These are phyloP conservation scores for Cirrhinus molitorella DNA, from an alignment of 2,797 vertebrate genomes.

Conservation along the genomic window DNA sequence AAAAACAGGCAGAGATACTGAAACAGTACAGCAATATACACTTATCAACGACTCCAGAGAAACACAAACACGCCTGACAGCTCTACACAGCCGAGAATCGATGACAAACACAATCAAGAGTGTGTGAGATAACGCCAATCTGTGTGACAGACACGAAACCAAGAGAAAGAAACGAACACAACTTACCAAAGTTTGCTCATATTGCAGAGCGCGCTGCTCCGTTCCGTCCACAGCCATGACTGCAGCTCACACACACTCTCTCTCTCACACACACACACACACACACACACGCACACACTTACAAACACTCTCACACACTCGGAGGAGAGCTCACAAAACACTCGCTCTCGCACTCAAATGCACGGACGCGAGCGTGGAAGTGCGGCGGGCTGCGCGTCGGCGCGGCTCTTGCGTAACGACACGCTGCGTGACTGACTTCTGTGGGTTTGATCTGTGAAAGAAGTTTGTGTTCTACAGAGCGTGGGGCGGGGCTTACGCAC, in stretches of 20 bases:
- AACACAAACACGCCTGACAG: neutral
- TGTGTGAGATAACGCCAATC: neutral
- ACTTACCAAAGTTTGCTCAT: slow-evolving; percentile 96
- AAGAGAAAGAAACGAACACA: slow-evolving; percentile 18
- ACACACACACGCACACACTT: neutral
- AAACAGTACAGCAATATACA: too few relatives aligned
- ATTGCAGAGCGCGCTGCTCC: slow-evolving; percentile 93
- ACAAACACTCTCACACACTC: neutral
- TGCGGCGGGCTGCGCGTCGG: neutral
- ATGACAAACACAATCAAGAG: neutral
- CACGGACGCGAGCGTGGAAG: neutral
- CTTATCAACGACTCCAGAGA: neutral
- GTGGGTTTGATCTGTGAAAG: neutral
- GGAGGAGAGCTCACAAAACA: slow-evolving; percentile 16
- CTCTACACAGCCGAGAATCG: neutral
- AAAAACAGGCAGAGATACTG: neutral
- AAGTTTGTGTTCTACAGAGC: neutral
- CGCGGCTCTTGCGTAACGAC: neutral
- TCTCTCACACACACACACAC: neutral
- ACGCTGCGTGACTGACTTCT: neutral
- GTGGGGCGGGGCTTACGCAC: neutral
- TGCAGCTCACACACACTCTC: slow-evolving; percentile 48
- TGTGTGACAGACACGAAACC: neutral
- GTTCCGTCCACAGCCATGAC: slow-evolving; percentile 84
- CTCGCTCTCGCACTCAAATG: neutral